Percentiles rank a stretch among this genome's conserved stretches.
These are phyloP conservation scores for Oncorhynchus mykiss DNA, from an alignment of 2,113 vertebrate genomes.

Conservation along the genomic window DNA sequence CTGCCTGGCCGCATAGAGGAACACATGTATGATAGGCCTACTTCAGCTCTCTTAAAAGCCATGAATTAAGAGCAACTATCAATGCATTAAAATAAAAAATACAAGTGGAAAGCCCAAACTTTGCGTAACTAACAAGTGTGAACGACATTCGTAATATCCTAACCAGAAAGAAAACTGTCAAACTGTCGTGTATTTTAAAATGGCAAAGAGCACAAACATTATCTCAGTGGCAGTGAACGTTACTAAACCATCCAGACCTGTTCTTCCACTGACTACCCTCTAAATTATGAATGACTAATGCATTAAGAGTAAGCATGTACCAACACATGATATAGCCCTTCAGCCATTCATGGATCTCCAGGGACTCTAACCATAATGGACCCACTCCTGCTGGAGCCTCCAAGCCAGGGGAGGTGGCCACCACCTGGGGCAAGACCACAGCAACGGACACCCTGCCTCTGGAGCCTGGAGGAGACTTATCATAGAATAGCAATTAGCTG, in stretches of 20 bases:
- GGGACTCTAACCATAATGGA: constrained; percentile 38
- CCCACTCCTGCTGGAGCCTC: constrained; percentile 6
- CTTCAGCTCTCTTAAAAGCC: too few relatives aligned
- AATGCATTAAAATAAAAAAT: neutral
- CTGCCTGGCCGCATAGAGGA: neutral
- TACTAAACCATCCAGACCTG: neutral
- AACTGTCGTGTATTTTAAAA: too few relatives aligned
- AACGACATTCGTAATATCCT: constrained; percentile 18
- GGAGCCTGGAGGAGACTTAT: constrained; percentile 13
- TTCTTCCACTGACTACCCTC: constrained; percentile 1
- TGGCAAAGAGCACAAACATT: neutral
- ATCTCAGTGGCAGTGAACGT: neutral
- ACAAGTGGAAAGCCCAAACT: constrained; percentile 13
- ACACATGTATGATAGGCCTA: neutral
- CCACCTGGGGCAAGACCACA: constrained; percentile 48
- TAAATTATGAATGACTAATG: constrained; percentile 63
- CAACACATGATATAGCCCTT: constrained; percentile 37
- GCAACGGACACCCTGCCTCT: constrained; percentile 25
- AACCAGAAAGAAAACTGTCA: constrained; percentile 33
- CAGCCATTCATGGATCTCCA: constrained; percentile 42
- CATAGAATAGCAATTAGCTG: constrained; percentile 8
- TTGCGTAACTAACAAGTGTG: constrained; percentile 8
- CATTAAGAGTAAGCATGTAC: constrained; percentile 31
- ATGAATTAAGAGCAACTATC: too few relatives aligned
- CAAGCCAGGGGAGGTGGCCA: constrained; percentile 38